Percentiles rank a stretch among this genome's conserved stretches.
Evolutionary conservation across 1,140 invertebrate species (phyloP).

Genomic region (Pseudoatta argentina): DNA sequence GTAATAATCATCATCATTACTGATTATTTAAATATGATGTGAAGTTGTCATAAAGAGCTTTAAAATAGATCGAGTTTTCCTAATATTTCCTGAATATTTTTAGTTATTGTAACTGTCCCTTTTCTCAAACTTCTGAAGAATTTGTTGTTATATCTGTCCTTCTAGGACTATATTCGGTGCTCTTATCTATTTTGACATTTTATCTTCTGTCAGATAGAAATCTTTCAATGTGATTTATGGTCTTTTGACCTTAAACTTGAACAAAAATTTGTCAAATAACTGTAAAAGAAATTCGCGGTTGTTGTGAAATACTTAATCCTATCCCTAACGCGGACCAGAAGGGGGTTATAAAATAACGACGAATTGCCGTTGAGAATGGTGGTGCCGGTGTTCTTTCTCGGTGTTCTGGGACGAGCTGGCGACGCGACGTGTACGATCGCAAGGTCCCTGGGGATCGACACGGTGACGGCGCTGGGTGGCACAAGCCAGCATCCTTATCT

Average conservation of each 20-base stretch:
- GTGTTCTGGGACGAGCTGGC: conserved; percentile 74
- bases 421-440: conserved; percentile 34
- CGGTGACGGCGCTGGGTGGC: conserved; percentile 85
- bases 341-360: conserved; percentile 3
- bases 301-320: conserved; percentile 9
- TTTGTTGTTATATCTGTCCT: not conserved
- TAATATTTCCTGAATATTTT: too few relatives aligned
- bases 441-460: conserved; percentile 80
- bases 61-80: not conserved
- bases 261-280: not conserved
- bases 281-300: not conserved
- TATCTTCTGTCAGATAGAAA: not conserved
- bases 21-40: not conserved
- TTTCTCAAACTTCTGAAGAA: not conserved
- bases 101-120: too few relatives aligned
- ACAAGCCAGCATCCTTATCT: conserved; percentile 82
- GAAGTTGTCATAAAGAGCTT: not conserved
- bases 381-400: conserved; percentile 70
- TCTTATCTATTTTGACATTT: not conserved
- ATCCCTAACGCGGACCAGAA: not conserved
- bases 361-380: conserved; percentile 24
- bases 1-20: not conserved
- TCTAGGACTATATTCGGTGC: too few relatives aligned
- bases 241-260: not conserved
- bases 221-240: not conserved